Evolutionary conservation across 2,113 vertebrate species (phyloP), one percentile per base, ranked within the genome.

Genomic region (Apistogramma diplotaenia): DNA sequence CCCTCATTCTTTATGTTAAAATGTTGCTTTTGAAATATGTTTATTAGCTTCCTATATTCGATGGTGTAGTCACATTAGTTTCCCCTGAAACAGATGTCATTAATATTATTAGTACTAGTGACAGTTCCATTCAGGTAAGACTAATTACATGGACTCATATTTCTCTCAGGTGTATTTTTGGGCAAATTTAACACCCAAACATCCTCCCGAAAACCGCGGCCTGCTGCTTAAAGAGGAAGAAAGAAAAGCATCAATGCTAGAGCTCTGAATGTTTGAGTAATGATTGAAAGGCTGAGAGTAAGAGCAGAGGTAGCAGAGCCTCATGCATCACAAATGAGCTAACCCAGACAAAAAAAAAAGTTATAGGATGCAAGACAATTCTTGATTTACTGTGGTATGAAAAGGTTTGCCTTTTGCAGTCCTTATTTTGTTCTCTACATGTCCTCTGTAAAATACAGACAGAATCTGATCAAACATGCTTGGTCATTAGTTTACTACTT

Each of bases 21-120:
- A 54, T 11, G 61, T 27, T 25, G 61, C 21, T 0, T 10, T 43
- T 43, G 40, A 4, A 43, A 43, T 43, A 21, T 62, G 2, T 40
- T 62, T 21, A 16, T 25, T 16, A 46, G 13, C 13, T 46, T 16
- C 8, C 16, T 40, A 27, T 46, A 46, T 67, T 1, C 1, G 21
- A 40, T 43, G 35, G 12, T 65, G 4, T 2, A 7, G 15, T 40
- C 0, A 4, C 4, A 5, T 9, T 62, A 2, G 6, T 62, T 33
- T 62, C 23, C 37, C 37, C 35, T 61, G 19, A 61, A 61, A 61
- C 35, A 3, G 5, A 21, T 61, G 5, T 60, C n/a, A 19, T 18
- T 21, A 61, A 61, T 61, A 35, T 61, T 31, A 35, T 2, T 13
- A 43, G 40, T 43, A 13, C 40, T 5, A 61, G 6, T 61, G 59